Conservation (phyloP, 2,888 invertebrate genomes). For the Dasysyrphus tricinctus region DNA sequence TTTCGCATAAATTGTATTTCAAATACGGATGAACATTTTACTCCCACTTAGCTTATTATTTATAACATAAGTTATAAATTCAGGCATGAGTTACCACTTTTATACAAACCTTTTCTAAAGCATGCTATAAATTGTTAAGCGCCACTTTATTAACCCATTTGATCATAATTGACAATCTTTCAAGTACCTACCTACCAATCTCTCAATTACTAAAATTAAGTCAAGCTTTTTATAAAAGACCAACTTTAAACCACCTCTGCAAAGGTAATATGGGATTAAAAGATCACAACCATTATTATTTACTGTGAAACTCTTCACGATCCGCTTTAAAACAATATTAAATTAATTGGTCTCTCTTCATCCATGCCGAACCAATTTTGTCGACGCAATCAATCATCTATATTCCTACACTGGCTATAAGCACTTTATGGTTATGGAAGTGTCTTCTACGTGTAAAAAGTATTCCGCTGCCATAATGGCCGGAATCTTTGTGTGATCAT, state of each 20-base stretch:
- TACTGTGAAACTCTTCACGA: constrained; percentile 46
- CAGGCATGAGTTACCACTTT: background rate
- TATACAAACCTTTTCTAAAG: background rate
- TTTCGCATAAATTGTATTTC: too few species aligned
- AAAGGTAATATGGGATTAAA: constrained; percentile 35
- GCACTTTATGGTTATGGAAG: background rate
- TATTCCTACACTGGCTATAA: background rate
- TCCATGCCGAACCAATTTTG: constrained; percentile 50
- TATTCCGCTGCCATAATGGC: too few species aligned
- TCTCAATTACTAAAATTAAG: background rate
- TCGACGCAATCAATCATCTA: constrained; percentile 62
- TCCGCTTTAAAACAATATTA: constrained; percentile 22
- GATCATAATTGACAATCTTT: background rate
- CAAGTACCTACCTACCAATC: background rate
- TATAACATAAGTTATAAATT: too few species aligned
- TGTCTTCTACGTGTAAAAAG: background rate
- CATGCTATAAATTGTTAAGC: background rate
- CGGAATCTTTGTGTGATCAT: background rate
- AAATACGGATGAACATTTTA: too few species aligned
- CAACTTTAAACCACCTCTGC: background rate
- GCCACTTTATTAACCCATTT: constrained; percentile 14
- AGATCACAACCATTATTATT: constrained; percentile 32
- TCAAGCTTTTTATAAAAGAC: background rate
- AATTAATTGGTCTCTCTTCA: constrained; percentile 59
- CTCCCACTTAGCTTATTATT: too few species aligned